Base-by-base conservation (phyloP, 1,140 invertebrate species). In the Homarus americanus region DNA sequence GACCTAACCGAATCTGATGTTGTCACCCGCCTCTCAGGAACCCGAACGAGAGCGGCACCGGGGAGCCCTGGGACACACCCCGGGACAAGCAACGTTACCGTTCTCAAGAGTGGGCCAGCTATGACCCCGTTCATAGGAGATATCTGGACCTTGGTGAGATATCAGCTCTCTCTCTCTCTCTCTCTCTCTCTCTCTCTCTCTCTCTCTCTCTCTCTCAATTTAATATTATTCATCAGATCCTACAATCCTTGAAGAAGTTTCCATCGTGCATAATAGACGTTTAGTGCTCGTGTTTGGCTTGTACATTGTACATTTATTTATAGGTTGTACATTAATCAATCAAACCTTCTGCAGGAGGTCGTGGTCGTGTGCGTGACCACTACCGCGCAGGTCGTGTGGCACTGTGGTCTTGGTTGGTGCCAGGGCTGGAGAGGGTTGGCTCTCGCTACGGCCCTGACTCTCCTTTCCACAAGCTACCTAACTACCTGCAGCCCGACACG, bases 101-200 rank as follows among this genome's bases (percentile, higher is more conserved):
- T 82, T 97, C 96, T 82, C 96, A 97, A 88, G 95, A 96, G 1
- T 99, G 98, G 98, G 98, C 98, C 92, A 96, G 97, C 93, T 98
- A 98, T 94, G 97, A 98, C 93, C 96, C 96, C 2, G 95, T 97
- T 28, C 97, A 98, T 95, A 97, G 98, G 93, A 98, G 98, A 93
- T 98, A 98, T 95, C 95, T 98, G 92, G 97, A 98, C 96, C 98
- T 99, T 92, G 97, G 97, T 98, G 94, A 96, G 96, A n/a, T n/a
- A n/a, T n/a, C n/a, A n/a, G n/a, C n/a, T n/a, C n/a, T n/a, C n/a
- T n/a, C n/a, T n/a, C n/a, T n/a, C n/a, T n/a, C n/a, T n/a, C n/a
- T n/a, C n/a, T n/a, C n/a, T n/a, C n/a, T n/a, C n/a, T n/a, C n/a
- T n/a, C n/a, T n/a, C n/a, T n/a, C n/a, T n/a, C n/a, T n/a, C n/a